Base-by-base conservation (phyloP, 2,797 vertebrate genomes). In the Sarcophilus harrisii region DNA sequence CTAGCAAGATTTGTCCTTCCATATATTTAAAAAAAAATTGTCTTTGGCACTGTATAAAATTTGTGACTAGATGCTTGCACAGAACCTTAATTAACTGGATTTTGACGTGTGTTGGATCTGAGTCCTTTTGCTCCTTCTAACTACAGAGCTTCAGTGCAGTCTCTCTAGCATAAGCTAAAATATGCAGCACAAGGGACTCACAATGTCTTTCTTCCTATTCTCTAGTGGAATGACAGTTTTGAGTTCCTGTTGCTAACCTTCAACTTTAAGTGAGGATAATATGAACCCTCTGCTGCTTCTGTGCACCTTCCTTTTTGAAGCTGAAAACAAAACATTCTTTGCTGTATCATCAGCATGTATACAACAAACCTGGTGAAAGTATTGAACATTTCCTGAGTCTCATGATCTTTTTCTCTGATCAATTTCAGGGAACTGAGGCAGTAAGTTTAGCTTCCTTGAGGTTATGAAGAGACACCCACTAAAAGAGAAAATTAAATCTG, bases 171-270 rank as follows among this genome's bases (percentile, higher is more conserved):
- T 90, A 95, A 91, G 90, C 95, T 81, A 95, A 96, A 97, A 95
- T 81, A 96, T 45, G 32, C 89, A 93, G 91, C 11, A 58, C 30
- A 90, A 93, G 52, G 81, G 58, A 45, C 49, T 94, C 49, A 92
- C 96, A 96, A 96, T 97, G 92, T 90, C 16, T 96, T 97, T 97
- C 52, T 96, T 87, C 55, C 27, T 54, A 57, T 94, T 93, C 59
- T 18, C 5, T 89, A 94, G 62, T 3, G 55, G 58, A 97, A 60
- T 30, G 94, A 14, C 0, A 1, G 5, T 57, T 93, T 96, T 95
- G 94, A 14, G 28, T 91, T 94, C 28, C 62, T 94, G 52, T 8
- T 66, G 6, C 52, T 87, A 87, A 62, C 12, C 81, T 95, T 94
- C 45, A 16, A 24, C 24, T 93, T 89, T 49, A 90, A 81, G 28